Conservation (phyloP, 2,797 vertebrate species). For the Cirrhinus molitorella region DNA sequence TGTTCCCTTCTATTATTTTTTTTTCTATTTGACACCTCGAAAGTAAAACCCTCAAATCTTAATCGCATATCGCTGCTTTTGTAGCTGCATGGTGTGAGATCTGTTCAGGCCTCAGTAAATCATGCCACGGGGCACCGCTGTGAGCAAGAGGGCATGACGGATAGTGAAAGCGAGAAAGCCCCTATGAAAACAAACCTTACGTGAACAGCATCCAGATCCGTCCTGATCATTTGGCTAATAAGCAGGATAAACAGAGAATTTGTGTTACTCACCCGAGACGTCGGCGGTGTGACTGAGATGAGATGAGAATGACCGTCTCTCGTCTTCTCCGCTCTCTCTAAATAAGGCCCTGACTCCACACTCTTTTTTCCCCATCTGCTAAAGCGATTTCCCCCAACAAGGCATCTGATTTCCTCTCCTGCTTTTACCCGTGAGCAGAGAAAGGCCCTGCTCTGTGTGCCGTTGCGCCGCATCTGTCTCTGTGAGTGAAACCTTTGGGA, state of each 20-base stretch:
- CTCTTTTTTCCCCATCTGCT: constrained; percentile 81
- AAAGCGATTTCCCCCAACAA: constrained; percentile 95
- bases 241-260: constrained; percentile 18
- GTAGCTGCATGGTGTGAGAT: not conserved
- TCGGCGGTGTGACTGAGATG: not conserved
- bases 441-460: constrained; percentile 67
- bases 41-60: not conserved
- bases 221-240: constrained; percentile 7
- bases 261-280: constrained; percentile 47
- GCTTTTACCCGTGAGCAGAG: constrained; percentile 66
- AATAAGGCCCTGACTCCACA: constrained; percentile 54
- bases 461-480: constrained; percentile 56
- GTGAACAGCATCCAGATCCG: not conserved
- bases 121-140: not conserved
- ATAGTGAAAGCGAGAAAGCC: constrained; percentile 5
- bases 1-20: not conserved
- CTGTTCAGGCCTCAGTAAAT: not conserved
- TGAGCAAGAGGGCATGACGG: not conserved
- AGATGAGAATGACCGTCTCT: constrained; percentile 40
- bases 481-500: constrained; percentile 34
- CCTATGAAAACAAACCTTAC: constrained; percentile 18
- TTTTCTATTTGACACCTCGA: not conserved
- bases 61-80: not conserved
- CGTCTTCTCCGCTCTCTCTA: constrained; percentile 29
- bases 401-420: constrained; percentile 93